Conservation (phyloP, 2,113 vertebrate genomes). For the Poeciliopsis turrubarensis region DNA sequence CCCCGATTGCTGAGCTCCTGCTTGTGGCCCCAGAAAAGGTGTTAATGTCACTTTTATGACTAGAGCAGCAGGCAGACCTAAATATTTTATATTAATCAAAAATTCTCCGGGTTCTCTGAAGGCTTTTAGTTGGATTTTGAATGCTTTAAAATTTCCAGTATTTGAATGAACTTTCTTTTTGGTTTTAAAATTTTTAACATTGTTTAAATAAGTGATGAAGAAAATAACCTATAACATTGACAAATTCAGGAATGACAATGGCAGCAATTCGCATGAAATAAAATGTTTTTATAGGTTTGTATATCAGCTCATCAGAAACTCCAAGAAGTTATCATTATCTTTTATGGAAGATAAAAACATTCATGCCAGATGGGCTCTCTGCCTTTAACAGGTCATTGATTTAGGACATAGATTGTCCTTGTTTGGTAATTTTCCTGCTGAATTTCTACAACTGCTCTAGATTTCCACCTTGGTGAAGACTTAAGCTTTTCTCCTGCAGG, state of each 20-base stretch:
- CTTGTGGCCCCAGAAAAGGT: conserved; percentile 89
- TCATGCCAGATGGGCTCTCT: too few relatives aligned
- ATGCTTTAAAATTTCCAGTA: not conserved
- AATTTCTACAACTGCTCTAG: not conserved
- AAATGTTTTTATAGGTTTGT: too few relatives aligned
- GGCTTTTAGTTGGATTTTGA: not conserved
- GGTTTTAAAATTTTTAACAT: not conserved
- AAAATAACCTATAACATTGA: not conserved
- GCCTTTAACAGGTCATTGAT: too few relatives aligned
- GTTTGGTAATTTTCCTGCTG: too few relatives aligned
- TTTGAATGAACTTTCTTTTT: not conserved
- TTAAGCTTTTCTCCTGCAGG: conserved; percentile 26
- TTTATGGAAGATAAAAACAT: too few relatives aligned
- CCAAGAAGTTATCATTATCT: too few relatives aligned
- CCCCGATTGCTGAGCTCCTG: conserved; percentile 89
- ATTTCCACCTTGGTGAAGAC: not conserved
- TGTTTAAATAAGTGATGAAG: not conserved
- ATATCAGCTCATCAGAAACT: too few relatives aligned
- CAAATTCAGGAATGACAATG: not conserved
- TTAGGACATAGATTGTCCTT: too few relatives aligned
- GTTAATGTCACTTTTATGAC: not conserved
- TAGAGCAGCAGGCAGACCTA: not conserved
- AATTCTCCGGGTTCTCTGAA: not conserved
- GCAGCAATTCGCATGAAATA: too few relatives aligned
- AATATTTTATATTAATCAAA: not conserved